phyloP scores from a whole-genome alignment of 2,888 invertebrate species.

The Polymixis flavicincta region DNA sequence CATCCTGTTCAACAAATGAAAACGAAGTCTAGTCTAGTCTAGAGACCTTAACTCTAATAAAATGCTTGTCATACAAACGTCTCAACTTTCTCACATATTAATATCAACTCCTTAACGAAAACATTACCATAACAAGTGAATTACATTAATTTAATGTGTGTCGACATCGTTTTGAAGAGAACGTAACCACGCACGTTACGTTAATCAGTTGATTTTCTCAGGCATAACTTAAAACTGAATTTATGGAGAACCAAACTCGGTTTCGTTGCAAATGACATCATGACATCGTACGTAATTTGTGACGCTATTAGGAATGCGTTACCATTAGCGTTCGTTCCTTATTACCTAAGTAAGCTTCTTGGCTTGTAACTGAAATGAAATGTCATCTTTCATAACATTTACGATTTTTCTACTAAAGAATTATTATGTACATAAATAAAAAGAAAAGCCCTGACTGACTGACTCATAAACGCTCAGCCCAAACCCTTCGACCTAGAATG shows the following conservation, averaged over 20 bases:
- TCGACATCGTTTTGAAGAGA: slow-evolving; percentile 46
- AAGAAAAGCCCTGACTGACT: too few species aligned
- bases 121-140: slow-evolving; percentile 47
- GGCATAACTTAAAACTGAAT: slow-evolving; percentile 23
- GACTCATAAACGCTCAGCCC: too few species aligned
- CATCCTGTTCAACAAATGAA: background rate
- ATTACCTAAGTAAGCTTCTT: background rate
- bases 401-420: too few species aligned
- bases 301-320: slow-evolving; percentile 38
- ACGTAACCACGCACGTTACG: slow-evolving; percentile 44
- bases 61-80: slow-evolving; percentile 13
- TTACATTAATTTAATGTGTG: slow-evolving; percentile 51
- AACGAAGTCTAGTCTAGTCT: slow-evolving; percentile 1
- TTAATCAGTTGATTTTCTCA: slow-evolving; percentile 40
- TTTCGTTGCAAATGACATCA: slow-evolving; percentile 29
- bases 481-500: too few species aligned
- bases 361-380: background rate
- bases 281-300: slow-evolving; percentile 48
- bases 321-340: slow-evolving; percentile 15
- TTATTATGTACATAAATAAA: too few species aligned
- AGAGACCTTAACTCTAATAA: slow-evolving; percentile 9
- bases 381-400: too few species aligned
- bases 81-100: slow-evolving; percentile 19
- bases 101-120: slow-evolving; percentile 34
- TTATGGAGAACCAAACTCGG: slow-evolving; percentile 41